Conservation (phyloP, 1,140 invertebrate species). For the Delia radicum region DNA sequence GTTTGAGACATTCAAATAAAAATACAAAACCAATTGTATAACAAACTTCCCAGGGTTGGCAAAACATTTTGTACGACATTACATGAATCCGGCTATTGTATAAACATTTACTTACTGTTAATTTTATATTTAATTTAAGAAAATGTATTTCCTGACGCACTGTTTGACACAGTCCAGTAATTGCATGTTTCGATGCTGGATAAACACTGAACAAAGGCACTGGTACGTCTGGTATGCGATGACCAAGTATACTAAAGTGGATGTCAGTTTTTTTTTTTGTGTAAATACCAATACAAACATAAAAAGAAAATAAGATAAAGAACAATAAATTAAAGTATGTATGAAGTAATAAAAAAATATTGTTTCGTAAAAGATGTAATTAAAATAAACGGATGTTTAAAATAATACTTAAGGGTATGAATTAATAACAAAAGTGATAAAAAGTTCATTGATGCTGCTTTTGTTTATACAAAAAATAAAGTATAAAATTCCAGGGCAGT, state of each 20-base stretch:
- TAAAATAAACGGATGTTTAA: neutral
- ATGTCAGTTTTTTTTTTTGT: neutral
- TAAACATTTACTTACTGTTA: constrained; percentile 57
- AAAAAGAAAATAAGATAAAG: no score
- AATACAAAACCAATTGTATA: no score
- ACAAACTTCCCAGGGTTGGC: no score
- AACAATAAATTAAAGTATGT: neutral
- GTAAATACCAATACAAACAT: no score
- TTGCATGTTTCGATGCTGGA: constrained; percentile 62
- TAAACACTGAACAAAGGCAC: constrained; percentile 60
- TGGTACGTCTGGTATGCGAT: constrained; percentile 57
- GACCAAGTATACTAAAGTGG: constrained; percentile 56
- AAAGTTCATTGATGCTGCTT: no score
- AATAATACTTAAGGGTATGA: neutral
- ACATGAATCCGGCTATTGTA: neutral
- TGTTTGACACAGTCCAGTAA: constrained; percentile 62
- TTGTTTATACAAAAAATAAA: no score
- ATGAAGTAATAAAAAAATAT: no score
- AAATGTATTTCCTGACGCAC: constrained; percentile 61
- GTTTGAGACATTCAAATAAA: no score
- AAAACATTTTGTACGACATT: no score
- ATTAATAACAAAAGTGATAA: no score
- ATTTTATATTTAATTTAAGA: constrained; percentile 59
- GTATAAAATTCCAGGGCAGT: no score
- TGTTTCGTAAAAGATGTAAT: neutral